Evolutionary conservation across 35 echinoderm and acorn worm genomes (phyloP), one percentile per base, ranked within the genome.

Genomic region (Strongylocentrotus purpuratus): DNA sequence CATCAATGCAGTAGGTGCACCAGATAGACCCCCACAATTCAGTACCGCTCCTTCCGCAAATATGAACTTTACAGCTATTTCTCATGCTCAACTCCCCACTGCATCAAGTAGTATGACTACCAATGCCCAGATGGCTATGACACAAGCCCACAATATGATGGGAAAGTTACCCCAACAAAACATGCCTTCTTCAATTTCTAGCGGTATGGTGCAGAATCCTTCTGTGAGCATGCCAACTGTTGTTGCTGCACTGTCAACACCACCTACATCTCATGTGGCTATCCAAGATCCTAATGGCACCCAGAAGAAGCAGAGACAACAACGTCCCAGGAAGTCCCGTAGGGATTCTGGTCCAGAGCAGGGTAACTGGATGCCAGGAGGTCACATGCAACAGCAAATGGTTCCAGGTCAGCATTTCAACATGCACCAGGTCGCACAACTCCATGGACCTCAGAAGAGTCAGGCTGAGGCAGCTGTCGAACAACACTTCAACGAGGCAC

Each of bases 221-320:
- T 96, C 97, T 70, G 97, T 97, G 2, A 96, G 94, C 58, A 98
- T 98, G 97, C 97, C 97, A 35, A 94, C 97, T 31, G 97, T 98
- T 85, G 97, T 98, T n/a, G 95, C 96, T 25, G 97, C 97, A 31
- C 88, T 98, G 25, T 88, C 52, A 55, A 94, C 41, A 22, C 78
- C 94, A 33, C 33, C 94, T 32, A 35, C 94, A 28, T 78, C 85
- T 32, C 94, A 97, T 86, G 94, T 94, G 59, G 59, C 94, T 48
- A 86, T 28, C 2, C 94, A 45, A 58, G 90, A 94, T 92, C 94
- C 46, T 65, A 94, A 59, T 71, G 86, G 31, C 90, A 46, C 31
- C 45, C 58, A 52, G 48, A 94, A 59, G 91, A 92, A 46, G 60
- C 41, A 58, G 45, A 92, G 31, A 85, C 47, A 17, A 86, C 20